Evolutionary conservation across 1,140 invertebrate species (phyloP).

Genomic region (Drosophila burlai): DNA sequence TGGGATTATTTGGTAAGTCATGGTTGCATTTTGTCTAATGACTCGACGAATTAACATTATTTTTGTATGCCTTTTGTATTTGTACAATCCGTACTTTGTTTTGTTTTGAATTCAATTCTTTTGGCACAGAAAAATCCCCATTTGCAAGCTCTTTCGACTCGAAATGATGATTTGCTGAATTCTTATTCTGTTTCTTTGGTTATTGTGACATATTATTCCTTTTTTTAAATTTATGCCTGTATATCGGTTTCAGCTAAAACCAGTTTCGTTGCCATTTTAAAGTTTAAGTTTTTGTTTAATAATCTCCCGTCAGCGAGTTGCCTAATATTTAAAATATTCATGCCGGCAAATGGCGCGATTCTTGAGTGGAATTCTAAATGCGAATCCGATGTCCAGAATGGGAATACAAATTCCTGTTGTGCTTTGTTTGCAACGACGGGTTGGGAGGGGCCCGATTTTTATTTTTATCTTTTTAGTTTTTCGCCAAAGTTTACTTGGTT

Average conservation of each 20-base stretch:
- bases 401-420: constrained; percentile 29
- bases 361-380: constrained; percentile 53
- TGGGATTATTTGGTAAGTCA: constrained; percentile 68
- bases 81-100: constrained; percentile 22
- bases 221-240: constrained; percentile 24
- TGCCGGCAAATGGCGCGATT: constrained; percentile 16
- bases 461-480: background rate
- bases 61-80: background rate
- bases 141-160: constrained; percentile 38
- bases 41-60: constrained; percentile 62
- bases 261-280: constrained; percentile 41
- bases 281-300: constrained; percentile 48
- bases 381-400: constrained; percentile 36
- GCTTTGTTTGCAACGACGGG: constrained; percentile 15
- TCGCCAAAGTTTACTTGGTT: constrained; percentile 34
- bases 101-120: constrained; percentile 53
- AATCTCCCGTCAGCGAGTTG: constrained; percentile 48
- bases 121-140: constrained; percentile 34
- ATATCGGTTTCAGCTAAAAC: constrained; percentile 45
- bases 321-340: constrained; percentile 63
- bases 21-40: constrained; percentile 78
- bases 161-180: constrained; percentile 46
- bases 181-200: constrained; percentile 21
- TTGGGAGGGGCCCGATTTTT: background rate
- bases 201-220: constrained; percentile 34